Conservation (phyloP, 2,888 invertebrate species). For the Drepanosiphum platanoidis region DNA sequence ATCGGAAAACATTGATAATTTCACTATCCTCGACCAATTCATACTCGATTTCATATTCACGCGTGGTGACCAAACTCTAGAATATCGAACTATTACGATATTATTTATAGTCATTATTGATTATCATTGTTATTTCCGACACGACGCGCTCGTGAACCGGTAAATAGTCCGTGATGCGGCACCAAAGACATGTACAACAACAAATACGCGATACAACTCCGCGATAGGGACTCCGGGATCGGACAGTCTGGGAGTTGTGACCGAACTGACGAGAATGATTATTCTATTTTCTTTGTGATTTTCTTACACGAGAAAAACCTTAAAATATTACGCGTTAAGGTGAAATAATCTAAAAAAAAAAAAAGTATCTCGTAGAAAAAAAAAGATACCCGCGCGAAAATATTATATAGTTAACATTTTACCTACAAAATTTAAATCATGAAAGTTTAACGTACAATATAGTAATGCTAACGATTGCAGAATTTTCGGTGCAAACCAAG, state of each 20-base stretch:
- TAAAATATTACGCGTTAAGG: background rate
- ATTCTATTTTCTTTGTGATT: background rate
- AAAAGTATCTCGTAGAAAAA: background rate
- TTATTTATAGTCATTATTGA: conserved; percentile 14
- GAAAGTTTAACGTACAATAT: no score
- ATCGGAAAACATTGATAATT: no score
- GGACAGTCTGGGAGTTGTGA: background rate
- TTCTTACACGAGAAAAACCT: background rate
- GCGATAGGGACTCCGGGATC: no score
- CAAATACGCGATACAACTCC: background rate
- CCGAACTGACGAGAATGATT: background rate
- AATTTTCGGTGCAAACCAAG: no score
- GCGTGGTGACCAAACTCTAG: conserved; percentile 4
- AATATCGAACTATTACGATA: background rate
- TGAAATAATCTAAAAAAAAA: background rate
- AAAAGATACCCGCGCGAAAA: no score
- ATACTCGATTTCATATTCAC: no score
- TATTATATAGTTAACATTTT: no score
- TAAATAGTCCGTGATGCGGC: background rate
- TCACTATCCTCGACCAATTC: no score
- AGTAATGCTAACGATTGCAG: no score
- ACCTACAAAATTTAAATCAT: no score
- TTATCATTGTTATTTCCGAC: conserved; percentile 8
- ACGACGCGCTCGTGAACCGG: background rate
- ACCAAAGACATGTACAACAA: background rate